Conservation (phyloP, 2,888 invertebrate genomes). For the Habroteleia sp. region DNA sequence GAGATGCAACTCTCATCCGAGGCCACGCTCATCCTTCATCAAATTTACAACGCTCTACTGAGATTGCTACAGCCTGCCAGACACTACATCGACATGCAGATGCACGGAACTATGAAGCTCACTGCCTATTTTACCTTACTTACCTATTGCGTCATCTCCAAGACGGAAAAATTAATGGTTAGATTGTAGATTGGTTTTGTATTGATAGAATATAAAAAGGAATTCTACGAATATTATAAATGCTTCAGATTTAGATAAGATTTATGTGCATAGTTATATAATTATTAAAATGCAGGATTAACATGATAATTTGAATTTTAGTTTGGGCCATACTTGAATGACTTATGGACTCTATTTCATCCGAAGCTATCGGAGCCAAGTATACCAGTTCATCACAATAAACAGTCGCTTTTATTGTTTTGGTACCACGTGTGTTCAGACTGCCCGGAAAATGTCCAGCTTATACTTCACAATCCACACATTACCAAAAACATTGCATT, state of each 20-base stretch:
- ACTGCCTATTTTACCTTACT: slow-evolving; percentile 96
- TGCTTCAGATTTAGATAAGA: no score
- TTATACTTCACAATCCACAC: slow-evolving; percentile 92
- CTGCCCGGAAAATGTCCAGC: slow-evolving; percentile 95
- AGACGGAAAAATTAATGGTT: slow-evolving; percentile 96
- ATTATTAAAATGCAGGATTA: no score
- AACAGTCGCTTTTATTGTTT: slow-evolving; percentile 94
- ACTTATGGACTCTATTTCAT: slow-evolving; percentile 96
- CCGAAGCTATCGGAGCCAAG: slow-evolving; percentile 96
- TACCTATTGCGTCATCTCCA: slow-evolving; percentile 94
- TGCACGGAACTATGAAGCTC: slow-evolving; percentile 94
- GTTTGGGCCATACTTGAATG: slow-evolving; percentile 95
- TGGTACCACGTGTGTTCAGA: slow-evolving; percentile 97
- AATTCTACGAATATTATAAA: no score
- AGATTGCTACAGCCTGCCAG: slow-evolving; percentile 90
- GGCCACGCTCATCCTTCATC: slow-evolving; percentile 84
- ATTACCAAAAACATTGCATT: slow-evolving; percentile 97
- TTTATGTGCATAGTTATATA: no score
- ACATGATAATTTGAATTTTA: slow-evolving; percentile 76
- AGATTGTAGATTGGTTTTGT: slow-evolving; percentile 1
- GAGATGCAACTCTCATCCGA: slow-evolving; percentile 81
- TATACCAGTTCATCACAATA: slow-evolving; percentile 96
- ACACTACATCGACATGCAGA: slow-evolving; percentile 92
- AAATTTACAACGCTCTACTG: slow-evolving; percentile 88
- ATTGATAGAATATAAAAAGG: no score